Base-by-base conservation (phyloP, 2,888 invertebrate genomes). In the Drosophila merina region DNA sequence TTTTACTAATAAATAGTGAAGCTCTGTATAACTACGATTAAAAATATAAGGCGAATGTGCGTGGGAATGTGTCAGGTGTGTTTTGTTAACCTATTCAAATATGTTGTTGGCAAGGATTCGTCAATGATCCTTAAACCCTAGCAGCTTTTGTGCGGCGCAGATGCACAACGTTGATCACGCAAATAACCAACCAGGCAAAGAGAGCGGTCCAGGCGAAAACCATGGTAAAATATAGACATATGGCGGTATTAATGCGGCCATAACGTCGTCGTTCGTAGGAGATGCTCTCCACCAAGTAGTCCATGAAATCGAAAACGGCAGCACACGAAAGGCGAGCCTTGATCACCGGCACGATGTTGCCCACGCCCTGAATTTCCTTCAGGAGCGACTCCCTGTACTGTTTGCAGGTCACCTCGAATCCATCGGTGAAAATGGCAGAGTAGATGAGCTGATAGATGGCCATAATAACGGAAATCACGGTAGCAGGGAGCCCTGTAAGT, bases 261-360 rank as follows among this genome's bases (percentile, higher is more conserved):
- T 94, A 94, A 36, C 94, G 93, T 26, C 94, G 92, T 76, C 94
- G 93, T 74, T 94, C 94, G 52, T 93, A 94, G 0, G 94, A 93
- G 12, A 91, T 90, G 77, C 95, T 95, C 54, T 95, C 94, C 68
- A 96, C 95, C 66, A 96, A 92, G 81, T 95, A 97, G 89, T 97
- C 97, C 96, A 97, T 96, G 89, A 95, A 96, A 91, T 97, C 97
- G 78, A 94, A 95, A 52, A 96, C 93, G 0, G 96, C 94, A 63
- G 94, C 94, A 88, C 97, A 97, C 0, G 94, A 92, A 2, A 97
- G 91, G 9, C 96, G 94, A 9, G 88, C 88, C 73, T 91, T 91
- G 51, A 92, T 89, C 2, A 91, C 91, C 1, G 90, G 90, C 4
- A 92, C 92, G 58, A 91, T 90, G 67, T 91, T 90, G 30, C 92